Evolutionary conservation across 2,113 vertebrate species (phyloP).

Genomic region (Myodes glareolus): DNA sequence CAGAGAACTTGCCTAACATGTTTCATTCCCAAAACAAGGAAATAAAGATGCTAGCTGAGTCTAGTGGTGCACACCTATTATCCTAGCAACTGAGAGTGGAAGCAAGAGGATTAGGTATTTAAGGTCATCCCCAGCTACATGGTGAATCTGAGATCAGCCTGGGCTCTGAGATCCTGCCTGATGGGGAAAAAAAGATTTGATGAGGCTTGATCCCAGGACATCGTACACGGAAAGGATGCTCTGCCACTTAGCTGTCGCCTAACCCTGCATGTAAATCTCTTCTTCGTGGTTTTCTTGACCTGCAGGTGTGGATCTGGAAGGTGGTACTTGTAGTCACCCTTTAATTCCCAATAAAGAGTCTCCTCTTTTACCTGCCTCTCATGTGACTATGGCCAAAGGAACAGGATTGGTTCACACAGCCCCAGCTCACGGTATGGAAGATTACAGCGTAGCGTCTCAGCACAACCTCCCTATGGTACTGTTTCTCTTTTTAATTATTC

Average conservation of each 20-base stretch:
- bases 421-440: constrained; percentile 97
- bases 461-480: constrained; percentile 92
- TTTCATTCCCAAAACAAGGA: not conserved
- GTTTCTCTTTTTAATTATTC: not conserved
- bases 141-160: not conserved
- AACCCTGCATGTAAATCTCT: not conserved
- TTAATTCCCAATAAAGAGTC: constrained; percentile 89
- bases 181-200: not conserved
- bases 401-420: constrained; percentile 98
- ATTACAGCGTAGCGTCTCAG: constrained; percentile 94
- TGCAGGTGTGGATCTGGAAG: constrained; percentile 91
- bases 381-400: constrained; percentile 96
- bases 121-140: not conserved
- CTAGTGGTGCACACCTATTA: not conserved
- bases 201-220: not conserved
- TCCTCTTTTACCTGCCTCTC: constrained; percentile 93
- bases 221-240: not conserved
- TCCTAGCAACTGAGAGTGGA: not conserved
- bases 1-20: not conserved
- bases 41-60: not conserved
- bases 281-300: not conserved
- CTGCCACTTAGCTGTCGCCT: not conserved
- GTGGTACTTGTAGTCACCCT: constrained; percentile 92
- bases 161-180: not conserved
- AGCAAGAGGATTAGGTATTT: not conserved